Evolutionary conservation across 2,888 invertebrate genomes (phyloP), one percentile per base, ranked within the genome.

Genomic region (Autographa pulchrina): DNA sequence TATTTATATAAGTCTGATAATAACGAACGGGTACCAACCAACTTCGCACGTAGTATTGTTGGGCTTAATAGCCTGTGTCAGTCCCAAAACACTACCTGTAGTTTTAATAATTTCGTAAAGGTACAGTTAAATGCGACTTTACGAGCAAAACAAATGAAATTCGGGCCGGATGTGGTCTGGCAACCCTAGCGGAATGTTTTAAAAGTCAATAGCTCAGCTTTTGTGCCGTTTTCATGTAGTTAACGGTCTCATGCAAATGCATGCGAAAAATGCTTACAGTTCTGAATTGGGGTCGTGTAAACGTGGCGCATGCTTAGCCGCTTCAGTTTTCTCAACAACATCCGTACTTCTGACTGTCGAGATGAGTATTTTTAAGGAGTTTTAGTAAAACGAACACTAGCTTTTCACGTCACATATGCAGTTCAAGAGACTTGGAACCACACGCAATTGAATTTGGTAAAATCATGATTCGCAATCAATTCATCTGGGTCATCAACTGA

Each of bases 201-300:
- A 72, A 85, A 84, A 86, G 85, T 86, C 86, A 86, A 86, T 80
- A 82, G 80, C 80, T 78, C 68, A 75, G 77, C 72, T 74, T 77
- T 82, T 75, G 76, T 78, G 77, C 81, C 74, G 81, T 81, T 87
- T 87, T 84, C 79, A 78, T 80, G 78, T 79, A 71, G 83, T 80
- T 86, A 88, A 88, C 88, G 86, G 88, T 83, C 64, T 69, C 78
- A 79, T 82, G 85, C 75, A 78, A 84, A 86, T 85, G 81, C 77
- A 83, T 84, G 75, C 80, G 78, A 82, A 79, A 70, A 81, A 84
- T 76, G 75, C 74, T 81, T 72, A 80, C 71, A 79, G 72, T 65
- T 60, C 20, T 31, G 72, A 80, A 84, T 84, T 81, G 81, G 72
- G 84, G 84, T 75, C 84, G 75, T 84, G 75, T 84, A 81, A 75